Evolutionary conservation across 2,888 invertebrate genomes (phyloP).

Genomic region (Myopa testacea): DNA sequence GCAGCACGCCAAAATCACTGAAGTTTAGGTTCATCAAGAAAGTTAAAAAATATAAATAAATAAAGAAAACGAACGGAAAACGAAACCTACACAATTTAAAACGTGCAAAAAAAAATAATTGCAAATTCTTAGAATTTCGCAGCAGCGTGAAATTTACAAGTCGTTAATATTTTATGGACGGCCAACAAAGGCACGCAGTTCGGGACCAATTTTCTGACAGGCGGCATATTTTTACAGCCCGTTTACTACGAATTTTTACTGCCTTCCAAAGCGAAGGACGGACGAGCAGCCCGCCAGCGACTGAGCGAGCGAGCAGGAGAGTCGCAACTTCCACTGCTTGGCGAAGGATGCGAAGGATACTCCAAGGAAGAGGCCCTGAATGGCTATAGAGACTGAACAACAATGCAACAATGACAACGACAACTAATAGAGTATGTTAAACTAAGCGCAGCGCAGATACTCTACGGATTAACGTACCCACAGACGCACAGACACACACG

Average conservation of each 20-base stretch:
- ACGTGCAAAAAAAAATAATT: background rate
- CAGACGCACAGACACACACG: slow-evolving; percentile 42
- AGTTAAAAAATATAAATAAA: background rate
- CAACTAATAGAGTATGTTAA: slow-evolving; percentile 15
- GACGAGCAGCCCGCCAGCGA: background rate
- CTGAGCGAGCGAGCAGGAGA: background rate
- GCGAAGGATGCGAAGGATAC: too few relatives aligned
- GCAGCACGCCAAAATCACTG: background rate
- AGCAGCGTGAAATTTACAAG: slow-evolving; percentile 16
- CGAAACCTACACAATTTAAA: background rate
- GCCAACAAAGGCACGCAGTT: background rate
- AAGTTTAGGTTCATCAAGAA: background rate
- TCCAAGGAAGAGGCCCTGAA: too few relatives aligned
- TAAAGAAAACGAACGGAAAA: background rate
- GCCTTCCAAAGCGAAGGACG: background rate
- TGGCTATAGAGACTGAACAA: background rate
- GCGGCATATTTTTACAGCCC: background rate
- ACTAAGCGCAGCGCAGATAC: slow-evolving; percentile 35
- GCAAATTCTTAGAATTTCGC: slow-evolving; percentile 16
- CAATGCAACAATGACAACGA: slow-evolving; percentile 17
- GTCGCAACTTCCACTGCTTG: too few relatives aligned
- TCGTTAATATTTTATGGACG: slow-evolving; percentile 24
- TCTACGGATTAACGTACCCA: slow-evolving; percentile 18
- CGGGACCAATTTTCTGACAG: slow-evolving; percentile 11
- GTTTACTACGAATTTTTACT: background rate